These are phyloP conservation scores for Tenthredo livida DNA, from an alignment of 2,888 invertebrate genomes.

Conservation along the genomic window DNA sequence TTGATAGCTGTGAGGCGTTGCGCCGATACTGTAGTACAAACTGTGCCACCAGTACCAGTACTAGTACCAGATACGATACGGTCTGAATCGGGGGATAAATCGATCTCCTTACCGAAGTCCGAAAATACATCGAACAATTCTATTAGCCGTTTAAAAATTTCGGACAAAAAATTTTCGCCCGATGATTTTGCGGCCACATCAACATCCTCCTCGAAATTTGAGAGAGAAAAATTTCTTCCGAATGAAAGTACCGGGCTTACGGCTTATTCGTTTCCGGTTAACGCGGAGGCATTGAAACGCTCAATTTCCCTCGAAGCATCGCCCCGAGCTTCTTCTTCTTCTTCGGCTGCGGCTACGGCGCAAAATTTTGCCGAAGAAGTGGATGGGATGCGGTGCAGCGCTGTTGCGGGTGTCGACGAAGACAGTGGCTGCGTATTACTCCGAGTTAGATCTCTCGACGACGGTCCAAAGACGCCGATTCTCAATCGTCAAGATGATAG, in stretches of 20 bases:
- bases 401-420: constrained; percentile 64
- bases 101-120: constrained; percentile 43
- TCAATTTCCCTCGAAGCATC: constrained; percentile 26
- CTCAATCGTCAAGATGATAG: constrained; percentile 68
- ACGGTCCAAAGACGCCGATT: constrained; percentile 55
- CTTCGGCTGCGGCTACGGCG: neutral
- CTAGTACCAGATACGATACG: neutral
- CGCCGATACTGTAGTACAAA: constrained; percentile 57
- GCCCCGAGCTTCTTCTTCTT: neutral
- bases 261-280: neutral
- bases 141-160: neutral
- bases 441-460: constrained; percentile 67
- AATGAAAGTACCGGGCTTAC: neutral
- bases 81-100: neutral
- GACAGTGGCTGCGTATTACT: constrained; percentile 72
- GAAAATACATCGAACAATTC: neutral
- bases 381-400: constrained; percentile 57
- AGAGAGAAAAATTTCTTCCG: neutral
- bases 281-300: constrained; percentile 48
- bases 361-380: constrained; percentile 39
- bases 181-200: constrained; percentile 59
- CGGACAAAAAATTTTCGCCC: neutral
- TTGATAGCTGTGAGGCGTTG: constrained; percentile 73
- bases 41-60: neutral
- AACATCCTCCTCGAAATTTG: constrained; percentile 58